A percentile compares a stretch with the other conserved stretches of the same genome.
These are phyloP conservation scores for Sylvia atricapilla DNA, from an alignment of 2,113 vertebrate genomes.

Conservation along the genomic window DNA sequence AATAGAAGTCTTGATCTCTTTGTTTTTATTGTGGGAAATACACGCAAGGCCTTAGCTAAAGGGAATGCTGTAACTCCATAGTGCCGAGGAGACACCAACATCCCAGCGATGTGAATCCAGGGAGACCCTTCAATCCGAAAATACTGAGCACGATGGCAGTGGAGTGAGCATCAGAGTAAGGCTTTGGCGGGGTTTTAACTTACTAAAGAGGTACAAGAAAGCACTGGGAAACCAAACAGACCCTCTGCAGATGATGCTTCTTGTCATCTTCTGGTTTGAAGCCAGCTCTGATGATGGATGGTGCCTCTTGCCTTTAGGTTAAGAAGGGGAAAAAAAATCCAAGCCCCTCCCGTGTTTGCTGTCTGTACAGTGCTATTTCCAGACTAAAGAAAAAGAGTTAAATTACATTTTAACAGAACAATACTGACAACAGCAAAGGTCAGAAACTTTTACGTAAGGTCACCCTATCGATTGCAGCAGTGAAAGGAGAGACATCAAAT, in stretches of 20 bases:
- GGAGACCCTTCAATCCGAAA: neutral
- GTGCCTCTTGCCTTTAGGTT: neutral
- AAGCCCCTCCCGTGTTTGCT: neutral
- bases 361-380: slow-evolving; percentile 44
- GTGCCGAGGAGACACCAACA: neutral
- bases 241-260: neutral
- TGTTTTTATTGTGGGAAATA: neutral
- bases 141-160: neutral
- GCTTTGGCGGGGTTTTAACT: neutral
- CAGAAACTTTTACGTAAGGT: slow-evolving; percentile 40
- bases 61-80: neutral
- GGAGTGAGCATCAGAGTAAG: neutral
- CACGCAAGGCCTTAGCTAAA: neutral
- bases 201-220: neutral
- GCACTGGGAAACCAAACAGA: neutral
- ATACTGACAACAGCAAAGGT: slow-evolving; percentile 46
- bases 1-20: neutral
- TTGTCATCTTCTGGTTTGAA: slow-evolving; percentile 17
- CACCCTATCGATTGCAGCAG: slow-evolving; percentile 38
- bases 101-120: neutral
- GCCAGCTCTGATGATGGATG: neutral
- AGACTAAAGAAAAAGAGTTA: slow-evolving; percentile 49
- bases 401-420: slow-evolving; percentile 40
- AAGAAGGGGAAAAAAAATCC: accelerated
- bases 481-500: slow-evolving; percentile 63